Evolutionary conservation across 2,888 invertebrate species (phyloP).

Genomic region (Colostygia pectinataria): DNA sequence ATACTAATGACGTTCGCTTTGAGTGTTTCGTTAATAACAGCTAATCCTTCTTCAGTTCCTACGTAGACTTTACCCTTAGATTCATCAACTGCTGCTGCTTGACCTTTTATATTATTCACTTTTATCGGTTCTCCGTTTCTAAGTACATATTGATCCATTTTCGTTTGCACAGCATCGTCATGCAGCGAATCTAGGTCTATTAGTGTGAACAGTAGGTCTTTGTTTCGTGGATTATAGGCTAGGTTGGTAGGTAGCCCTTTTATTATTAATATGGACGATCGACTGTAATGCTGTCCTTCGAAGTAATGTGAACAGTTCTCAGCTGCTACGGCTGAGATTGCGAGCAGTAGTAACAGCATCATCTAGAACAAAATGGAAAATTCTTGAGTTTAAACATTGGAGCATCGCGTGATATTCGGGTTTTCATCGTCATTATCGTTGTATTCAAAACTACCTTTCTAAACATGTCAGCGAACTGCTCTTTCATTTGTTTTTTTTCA

Average conservation of each 20-base stretch:
- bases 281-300: conserved; percentile 52
- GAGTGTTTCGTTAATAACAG: conserved; percentile 56
- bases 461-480: too few species aligned
- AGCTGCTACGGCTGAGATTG: conserved; percentile 49
- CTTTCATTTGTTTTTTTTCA: too few species aligned
- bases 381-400: not conserved
- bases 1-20: conserved; percentile 59
- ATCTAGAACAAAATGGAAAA: conserved; percentile 13
- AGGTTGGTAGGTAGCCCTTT: conserved; percentile 74
- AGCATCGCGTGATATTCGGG: too few species aligned
- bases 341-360: conserved; percentile 55
- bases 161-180: conserved; percentile 69
- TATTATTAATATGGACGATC: conserved; percentile 59
- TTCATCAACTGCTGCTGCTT: conserved; percentile 65
- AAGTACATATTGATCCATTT: conserved; percentile 73
- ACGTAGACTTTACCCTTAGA: conserved; percentile 62
- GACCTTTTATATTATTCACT: conserved; percentile 66
- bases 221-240: conserved; percentile 54
- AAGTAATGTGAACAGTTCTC: conserved; percentile 59
- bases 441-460: too few species aligned
- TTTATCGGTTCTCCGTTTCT: conserved; percentile 58
- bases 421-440: too few species aligned
- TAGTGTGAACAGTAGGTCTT: conserved; percentile 67
- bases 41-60: conserved; percentile 66
- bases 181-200: conserved; percentile 69